Conservation (phyloP, 2,113 vertebrate species). For the Gadus macrocephalus region DNA sequence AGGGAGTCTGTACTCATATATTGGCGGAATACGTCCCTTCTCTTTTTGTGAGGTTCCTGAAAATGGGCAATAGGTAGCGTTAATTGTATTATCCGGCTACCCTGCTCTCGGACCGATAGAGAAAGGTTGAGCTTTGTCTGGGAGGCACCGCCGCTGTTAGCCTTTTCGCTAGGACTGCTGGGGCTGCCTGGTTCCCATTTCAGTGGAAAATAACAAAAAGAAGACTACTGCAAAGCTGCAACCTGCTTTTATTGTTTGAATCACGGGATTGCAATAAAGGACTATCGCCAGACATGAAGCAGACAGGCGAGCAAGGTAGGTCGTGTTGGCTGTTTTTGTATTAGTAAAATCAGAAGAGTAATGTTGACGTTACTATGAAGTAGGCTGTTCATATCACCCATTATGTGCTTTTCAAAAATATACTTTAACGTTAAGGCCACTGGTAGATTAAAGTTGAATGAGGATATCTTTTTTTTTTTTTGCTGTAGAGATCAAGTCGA, state of each 20-base stretch:
- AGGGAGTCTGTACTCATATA: constrained; percentile 12
- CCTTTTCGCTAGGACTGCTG: constrained; percentile 9
- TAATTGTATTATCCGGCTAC: background rate
- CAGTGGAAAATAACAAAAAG: background rate
- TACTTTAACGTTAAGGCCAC: too few species aligned
- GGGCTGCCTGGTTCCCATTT: background rate
- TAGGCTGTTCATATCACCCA: too few species aligned
- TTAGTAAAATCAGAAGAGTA: too few species aligned
- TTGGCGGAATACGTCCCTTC: background rate
- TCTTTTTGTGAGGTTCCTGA: background rate
- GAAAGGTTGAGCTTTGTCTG: constrained; percentile 43
- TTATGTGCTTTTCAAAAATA: too few species aligned
- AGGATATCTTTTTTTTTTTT: too few species aligned
- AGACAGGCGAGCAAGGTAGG: constrained; percentile 55
- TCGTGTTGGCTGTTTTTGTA: background rate
- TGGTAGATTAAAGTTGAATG: too few species aligned
- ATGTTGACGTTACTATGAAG: too few species aligned
- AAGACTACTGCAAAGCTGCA: constrained; percentile 1
- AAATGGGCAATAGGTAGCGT: constrained; percentile 12
- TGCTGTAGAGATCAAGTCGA: too few species aligned
- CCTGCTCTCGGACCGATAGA: constrained; percentile 20
- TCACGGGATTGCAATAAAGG: constrained; percentile 33
- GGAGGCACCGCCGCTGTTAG: constrained; percentile 31
- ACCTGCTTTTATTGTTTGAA: constrained; percentile 13
- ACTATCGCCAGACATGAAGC: constrained; percentile 56